Percentiles rank a stretch among this genome's conserved stretches.
Evolutionary conservation across 2,113 vertebrate species (phyloP).

Genomic region (Struthidea cinerea): DNA sequence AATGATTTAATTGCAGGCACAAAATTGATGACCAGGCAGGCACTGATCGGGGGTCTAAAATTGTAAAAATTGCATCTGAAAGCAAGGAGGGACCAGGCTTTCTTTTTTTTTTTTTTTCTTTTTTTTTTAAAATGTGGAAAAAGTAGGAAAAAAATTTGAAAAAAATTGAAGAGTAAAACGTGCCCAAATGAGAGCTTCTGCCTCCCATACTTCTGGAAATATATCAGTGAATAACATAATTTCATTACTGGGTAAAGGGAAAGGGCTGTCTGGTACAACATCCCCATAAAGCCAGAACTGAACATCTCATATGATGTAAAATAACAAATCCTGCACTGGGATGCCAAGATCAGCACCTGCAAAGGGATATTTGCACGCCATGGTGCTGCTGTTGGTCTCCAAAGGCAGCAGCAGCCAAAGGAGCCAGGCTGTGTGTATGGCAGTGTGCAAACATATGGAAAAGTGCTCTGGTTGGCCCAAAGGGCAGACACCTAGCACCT

Average conservation of each 20-base stretch:
- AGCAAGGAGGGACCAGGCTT: not conserved
- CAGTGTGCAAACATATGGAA: not conserved
- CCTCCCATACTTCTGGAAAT: not conserved
- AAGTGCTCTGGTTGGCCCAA: not conserved
- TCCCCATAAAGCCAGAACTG: not conserved
- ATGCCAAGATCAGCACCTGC: not conserved
- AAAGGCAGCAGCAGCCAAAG: not conserved
- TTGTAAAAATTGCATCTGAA: not conserved
- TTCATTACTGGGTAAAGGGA: not conserved
- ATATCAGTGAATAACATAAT: not conserved
- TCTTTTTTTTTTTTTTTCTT: too few species aligned
- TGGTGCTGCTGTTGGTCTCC: not conserved
- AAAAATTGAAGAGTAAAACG: not conserved
- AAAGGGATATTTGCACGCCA: not conserved
- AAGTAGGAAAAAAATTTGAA: not conserved
- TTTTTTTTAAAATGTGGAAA: not conserved
- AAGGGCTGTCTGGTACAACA: not conserved
- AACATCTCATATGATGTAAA: not conserved
- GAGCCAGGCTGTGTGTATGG: not conserved
- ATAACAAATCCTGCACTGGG: not conserved
- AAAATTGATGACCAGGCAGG: constrained; percentile 18
- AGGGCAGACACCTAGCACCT: not conserved
- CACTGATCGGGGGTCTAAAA: not conserved
- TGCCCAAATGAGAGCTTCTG: not conserved
- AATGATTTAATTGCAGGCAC: not conserved